Evolutionary conservation across 2,888 invertebrate genomes (phyloP).

Genomic region (Pollenia angustigena): DNA sequence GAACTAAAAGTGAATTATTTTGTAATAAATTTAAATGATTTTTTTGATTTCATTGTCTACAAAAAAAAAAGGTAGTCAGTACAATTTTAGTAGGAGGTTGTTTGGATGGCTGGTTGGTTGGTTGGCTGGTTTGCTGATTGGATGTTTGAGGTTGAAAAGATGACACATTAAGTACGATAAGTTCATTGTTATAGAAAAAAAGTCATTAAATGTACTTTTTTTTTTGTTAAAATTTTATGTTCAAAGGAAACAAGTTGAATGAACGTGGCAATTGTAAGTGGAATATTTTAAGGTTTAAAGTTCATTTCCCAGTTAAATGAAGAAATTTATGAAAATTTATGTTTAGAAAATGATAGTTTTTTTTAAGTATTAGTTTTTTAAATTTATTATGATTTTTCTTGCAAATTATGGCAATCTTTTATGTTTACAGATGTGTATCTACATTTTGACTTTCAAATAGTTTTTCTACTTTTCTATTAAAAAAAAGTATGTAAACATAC

Average conservation of each 20-base stretch:
- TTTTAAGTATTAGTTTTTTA: not conserved
- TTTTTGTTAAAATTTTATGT: constrained; percentile 19
- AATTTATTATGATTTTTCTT: not conserved
- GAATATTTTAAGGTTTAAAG: constrained; percentile 11
- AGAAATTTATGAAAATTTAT: not conserved
- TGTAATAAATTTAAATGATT: constrained; percentile 56
- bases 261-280: constrained; percentile 36
- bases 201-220: not conserved
- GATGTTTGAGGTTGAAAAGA: constrained; percentile 38
- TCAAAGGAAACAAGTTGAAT: constrained; percentile 22
- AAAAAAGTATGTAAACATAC: constrained; percentile 27
- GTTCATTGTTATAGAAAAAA: constrained; percentile 5
- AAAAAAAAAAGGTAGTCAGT: constrained; percentile 13
- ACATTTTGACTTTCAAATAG: not conserved
- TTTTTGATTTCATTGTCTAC: not conserved
- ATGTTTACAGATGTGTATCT: no score
- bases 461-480: constrained; percentile 3
- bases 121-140: constrained; percentile 22
- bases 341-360: not conserved
- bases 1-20: constrained; percentile 55
- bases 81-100: constrained; percentile 38
- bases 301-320: constrained; percentile 9
- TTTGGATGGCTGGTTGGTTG: constrained; percentile 14
- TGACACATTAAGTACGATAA: constrained; percentile 22
- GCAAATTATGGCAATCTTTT: not conserved